Base-by-base conservation (phyloP, 2,888 invertebrate genomes). In the Ctena decussata region DNA sequence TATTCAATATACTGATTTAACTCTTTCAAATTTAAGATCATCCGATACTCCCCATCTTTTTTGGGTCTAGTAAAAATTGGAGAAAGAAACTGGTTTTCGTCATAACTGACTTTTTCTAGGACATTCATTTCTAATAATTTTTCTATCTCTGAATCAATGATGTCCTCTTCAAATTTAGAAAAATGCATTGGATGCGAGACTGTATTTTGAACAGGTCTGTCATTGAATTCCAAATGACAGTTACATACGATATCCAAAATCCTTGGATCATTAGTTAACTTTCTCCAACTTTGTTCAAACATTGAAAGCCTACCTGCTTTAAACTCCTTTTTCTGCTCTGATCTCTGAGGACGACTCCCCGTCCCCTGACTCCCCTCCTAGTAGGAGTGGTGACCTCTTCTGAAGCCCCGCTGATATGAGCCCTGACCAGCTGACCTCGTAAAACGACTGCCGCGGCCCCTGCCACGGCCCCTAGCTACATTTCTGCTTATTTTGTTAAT, bases 251-350 rank as follows among this genome's bases (percentile, higher is more conserved):
- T 57, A 24, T 57, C 57, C 24, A 57, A 24, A 57, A 57, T 57
- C 2, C 6, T 27, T 27, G 57, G 27, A 57, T 57, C 57, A 44
- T 5, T 35, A 8, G 79, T 84, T 18, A 83, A 11, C 37, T 79
- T 80, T 79, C 79, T 84, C 79, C 83, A 84, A 76, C 80, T 84
- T 75, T 79, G 72, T 5, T 35, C 46, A 41, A 37, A 79, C 41
- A 44, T 18, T 30, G 30, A 21, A 41, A 84, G 44, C 46, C 79
- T 79, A 76, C 79, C 83, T 35, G 79, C 83, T 71, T 49, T 57
- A 27, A 57, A 57, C 6, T 57, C 27, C 15, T 57, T 57, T 5
- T 24, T 57, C 6, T 57, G 57, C 57, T 57, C 27, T 57, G 57
- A 49, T 57, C 15, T 57, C 27, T 5, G 24, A 6, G 15, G 5